Evolutionary conservation across 2,888 invertebrate genomes (phyloP).

Genomic region (Drosophila phalerata): DNA sequence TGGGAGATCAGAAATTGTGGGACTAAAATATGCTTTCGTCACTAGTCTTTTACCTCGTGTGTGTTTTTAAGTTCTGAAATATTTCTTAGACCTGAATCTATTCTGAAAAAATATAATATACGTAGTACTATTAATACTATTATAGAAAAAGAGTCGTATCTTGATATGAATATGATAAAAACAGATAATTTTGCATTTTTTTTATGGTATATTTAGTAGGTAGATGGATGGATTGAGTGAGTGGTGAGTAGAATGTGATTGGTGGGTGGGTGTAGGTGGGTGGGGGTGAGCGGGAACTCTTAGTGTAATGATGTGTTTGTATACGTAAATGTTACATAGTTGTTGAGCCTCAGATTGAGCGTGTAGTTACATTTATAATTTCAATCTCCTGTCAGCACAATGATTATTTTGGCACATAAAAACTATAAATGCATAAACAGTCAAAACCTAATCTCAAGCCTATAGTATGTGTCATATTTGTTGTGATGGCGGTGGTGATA

Average conservation of each 20-base stretch:
- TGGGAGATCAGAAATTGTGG: too few relatives aligned
- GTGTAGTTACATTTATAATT: slow-evolving; percentile 41
- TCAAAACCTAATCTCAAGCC: slow-evolving; percentile 31
- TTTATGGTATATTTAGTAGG: not conserved
- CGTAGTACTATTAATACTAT: too few relatives aligned
- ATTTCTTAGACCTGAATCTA: too few relatives aligned
- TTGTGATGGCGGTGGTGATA: not conserved
- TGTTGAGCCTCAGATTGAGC: slow-evolving; percentile 35
- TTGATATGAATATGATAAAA: too few relatives aligned
- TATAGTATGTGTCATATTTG: not conserved
- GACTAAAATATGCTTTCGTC: too few relatives aligned
- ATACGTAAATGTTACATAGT: slow-evolving; percentile 17
- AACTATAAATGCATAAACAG: slow-evolving; percentile 51
- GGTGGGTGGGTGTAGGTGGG: not conserved
- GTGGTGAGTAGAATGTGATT: not conserved
- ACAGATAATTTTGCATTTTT: too few relatives aligned
- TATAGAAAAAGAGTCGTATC: too few relatives aligned
- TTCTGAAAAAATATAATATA: too few relatives aligned
- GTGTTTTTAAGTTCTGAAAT: too few relatives aligned
- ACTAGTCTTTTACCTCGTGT: too few relatives aligned
- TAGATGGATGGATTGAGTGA: not conserved
- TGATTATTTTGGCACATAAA: slow-evolving; percentile 4
- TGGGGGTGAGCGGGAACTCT: not conserved
- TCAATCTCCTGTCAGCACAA: slow-evolving; percentile 8
- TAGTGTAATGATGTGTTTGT: not conserved